Conservation (phyloP, 2,888 invertebrate genomes). For the Bembecia ichneumoniformis region DNA sequence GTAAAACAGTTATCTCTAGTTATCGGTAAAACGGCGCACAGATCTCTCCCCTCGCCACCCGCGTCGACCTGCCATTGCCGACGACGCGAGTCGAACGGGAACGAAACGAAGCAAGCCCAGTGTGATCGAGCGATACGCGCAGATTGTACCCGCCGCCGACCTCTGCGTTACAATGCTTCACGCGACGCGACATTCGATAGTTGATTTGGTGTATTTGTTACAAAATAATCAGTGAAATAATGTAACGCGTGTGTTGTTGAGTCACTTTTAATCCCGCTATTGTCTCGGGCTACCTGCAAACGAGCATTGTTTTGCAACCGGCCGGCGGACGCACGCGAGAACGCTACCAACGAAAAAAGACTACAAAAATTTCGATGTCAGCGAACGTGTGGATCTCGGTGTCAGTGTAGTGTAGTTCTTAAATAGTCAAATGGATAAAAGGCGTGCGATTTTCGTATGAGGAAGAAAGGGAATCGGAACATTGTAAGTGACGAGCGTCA, state of each 20-base stretch:
- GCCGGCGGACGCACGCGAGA: conserved; percentile 77
- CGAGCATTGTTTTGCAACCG: conserved; percentile 60
- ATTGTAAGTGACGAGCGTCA: conserved; percentile 62
- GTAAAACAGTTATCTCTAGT: conserved; percentile 19
- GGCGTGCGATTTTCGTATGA: conserved; percentile 72
- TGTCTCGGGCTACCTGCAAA: conserved; percentile 71
- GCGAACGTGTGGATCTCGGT: conserved; percentile 57
- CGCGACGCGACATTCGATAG: conserved; percentile 56
- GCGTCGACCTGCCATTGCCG: conserved; percentile 28
- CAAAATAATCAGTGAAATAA: conserved; percentile 66
- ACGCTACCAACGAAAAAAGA: conserved; percentile 45
- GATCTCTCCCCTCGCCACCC: conserved; percentile 10
- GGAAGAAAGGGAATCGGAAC: conserved; percentile 70
- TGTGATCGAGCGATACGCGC: conserved; percentile 64
- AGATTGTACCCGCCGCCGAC: conserved; percentile 43
- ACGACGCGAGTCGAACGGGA: conserved; percentile 20
- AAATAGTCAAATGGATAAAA: conserved; percentile 69
- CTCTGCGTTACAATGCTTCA: conserved; percentile 37
- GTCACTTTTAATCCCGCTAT: conserved; percentile 63
- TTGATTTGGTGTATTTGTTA: conserved; percentile 40
- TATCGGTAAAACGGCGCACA: conserved; percentile 29
- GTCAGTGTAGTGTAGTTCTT: conserved; percentile 65
- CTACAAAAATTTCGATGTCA: conserved; percentile 58
- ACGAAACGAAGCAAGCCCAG: conserved; percentile 25
- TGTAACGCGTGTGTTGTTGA: conserved; percentile 75